Evolutionary conservation across 2,888 invertebrate genomes (phyloP).

Genomic region (Prosopocoilus inquinatus): DNA sequence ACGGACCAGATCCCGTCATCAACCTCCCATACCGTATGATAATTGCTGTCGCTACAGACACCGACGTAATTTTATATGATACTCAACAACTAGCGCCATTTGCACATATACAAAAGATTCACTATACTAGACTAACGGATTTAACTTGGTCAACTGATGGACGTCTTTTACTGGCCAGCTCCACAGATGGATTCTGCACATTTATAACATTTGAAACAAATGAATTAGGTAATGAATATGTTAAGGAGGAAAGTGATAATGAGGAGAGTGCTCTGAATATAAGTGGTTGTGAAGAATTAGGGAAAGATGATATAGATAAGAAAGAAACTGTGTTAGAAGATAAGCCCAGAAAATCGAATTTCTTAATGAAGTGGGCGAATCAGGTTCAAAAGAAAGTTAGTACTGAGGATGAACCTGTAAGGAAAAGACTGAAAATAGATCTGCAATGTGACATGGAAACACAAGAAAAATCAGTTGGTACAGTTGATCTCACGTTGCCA

Average conservation of each 20-base stretch:
- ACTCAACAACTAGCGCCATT: constrained; percentile 81
- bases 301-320: constrained; percentile 28
- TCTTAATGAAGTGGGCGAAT: constrained; percentile 44
- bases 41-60: constrained; percentile 88
- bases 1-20: constrained; percentile 57
- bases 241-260: constrained; percentile 47
- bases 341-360: constrained; percentile 39
- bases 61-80: constrained; percentile 82
- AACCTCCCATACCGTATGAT: constrained; percentile 76
- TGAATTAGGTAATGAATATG: constrained; percentile 67
- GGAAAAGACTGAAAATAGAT: not conserved
- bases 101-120: constrained; percentile 78
- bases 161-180: constrained; percentile 70
- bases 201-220: constrained; percentile 71
- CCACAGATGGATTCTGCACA: constrained; percentile 89
- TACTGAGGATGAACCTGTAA: constrained; percentile 1
- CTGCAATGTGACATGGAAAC: not conserved
- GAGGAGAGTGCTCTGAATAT: constrained; percentile 37
- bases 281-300: constrained; percentile 36
- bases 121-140: constrained; percentile 86
- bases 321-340: constrained; percentile 23
- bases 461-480: not conserved
- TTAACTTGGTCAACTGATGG: constrained; percentile 87
- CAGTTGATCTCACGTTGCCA: too few relatives aligned
- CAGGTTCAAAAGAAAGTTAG: constrained; percentile 23